Conservation (phyloP, 2,888 invertebrate genomes). For the Steinernema carpocapsae region DNA sequence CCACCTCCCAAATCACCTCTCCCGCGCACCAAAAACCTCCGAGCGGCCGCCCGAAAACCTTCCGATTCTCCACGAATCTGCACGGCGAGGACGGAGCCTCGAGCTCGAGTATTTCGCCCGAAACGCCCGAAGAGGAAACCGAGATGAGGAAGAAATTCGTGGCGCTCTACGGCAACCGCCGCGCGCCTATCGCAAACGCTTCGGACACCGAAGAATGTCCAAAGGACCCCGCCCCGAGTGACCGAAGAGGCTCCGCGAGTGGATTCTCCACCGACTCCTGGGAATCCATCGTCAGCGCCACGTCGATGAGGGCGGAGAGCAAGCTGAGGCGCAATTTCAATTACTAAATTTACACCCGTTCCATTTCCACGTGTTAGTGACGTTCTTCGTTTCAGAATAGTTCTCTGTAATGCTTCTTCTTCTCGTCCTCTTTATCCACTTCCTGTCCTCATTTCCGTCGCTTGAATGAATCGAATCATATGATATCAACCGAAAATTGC, state of each 20-base stretch:
- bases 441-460: background rate
- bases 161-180: constrained; percentile 32
- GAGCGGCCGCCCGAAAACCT: background rate
- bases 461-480: too few relatives aligned
- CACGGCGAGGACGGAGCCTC: background rate
- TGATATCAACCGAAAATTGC: too few relatives aligned
- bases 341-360: constrained; percentile 46
- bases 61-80: background rate
- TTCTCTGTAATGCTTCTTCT: background rate
- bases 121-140: constrained; percentile 46
- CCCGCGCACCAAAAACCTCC: background rate
- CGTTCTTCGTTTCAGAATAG: constrained; percentile 12
- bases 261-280: constrained; percentile 54
- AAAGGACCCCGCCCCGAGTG: constrained; percentile 44
- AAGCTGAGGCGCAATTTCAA: constrained; percentile 61
- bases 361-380: constrained; percentile 5
- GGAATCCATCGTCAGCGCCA: constrained; percentile 59
- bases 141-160: constrained; percentile 54
- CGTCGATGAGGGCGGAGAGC: constrained; percentile 57
- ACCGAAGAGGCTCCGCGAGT: constrained; percentile 40
- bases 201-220: constrained; percentile 52
- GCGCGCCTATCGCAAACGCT: constrained; percentile 42
- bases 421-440: background rate
- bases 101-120: constrained; percentile 6
- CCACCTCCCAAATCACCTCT: constrained; percentile 10